These are phyloP conservation scores for Ceratothoa steindachneri DNA, from an alignment of 2,888 invertebrate species.

Conservation along the genomic window DNA sequence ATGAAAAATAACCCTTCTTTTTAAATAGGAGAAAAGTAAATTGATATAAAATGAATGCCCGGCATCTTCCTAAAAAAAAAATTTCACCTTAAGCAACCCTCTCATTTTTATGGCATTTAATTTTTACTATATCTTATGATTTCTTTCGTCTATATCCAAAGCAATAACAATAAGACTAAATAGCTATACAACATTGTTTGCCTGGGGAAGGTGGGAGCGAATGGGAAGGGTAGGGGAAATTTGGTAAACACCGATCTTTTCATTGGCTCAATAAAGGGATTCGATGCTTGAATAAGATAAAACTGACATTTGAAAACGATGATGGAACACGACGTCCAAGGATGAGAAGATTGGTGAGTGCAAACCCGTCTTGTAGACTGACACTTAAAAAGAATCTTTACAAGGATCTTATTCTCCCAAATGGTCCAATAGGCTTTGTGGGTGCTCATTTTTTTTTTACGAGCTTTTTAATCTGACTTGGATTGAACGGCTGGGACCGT, in stretches of 20 bases:
- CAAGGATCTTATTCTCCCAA: no score
- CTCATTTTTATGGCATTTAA: background rate
- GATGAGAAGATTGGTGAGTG: no score
- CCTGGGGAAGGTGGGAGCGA: background rate
- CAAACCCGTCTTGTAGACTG: no score
- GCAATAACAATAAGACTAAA: background rate
- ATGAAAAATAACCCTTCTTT: background rate
- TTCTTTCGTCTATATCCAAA: background rate
- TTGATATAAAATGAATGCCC: background rate
- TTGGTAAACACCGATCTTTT: background rate
- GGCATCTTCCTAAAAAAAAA: background rate
- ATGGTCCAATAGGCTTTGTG: no score
- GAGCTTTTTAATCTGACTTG: background rate
- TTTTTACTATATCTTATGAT: background rate
- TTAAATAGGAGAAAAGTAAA: background rate
- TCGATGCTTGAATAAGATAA: background rate
- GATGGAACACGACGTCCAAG: no score
- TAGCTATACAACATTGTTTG: background rate
- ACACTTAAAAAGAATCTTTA: background rate
- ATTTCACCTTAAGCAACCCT: background rate
- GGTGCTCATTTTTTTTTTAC: background rate
- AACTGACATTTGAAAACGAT: background rate
- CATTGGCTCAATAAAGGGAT: no score
- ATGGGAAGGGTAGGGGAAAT: background rate
- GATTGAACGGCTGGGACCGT: background rate